Conservation (phyloP, 2,888 invertebrate genomes). For the Leistus spinibarbis region DNA sequence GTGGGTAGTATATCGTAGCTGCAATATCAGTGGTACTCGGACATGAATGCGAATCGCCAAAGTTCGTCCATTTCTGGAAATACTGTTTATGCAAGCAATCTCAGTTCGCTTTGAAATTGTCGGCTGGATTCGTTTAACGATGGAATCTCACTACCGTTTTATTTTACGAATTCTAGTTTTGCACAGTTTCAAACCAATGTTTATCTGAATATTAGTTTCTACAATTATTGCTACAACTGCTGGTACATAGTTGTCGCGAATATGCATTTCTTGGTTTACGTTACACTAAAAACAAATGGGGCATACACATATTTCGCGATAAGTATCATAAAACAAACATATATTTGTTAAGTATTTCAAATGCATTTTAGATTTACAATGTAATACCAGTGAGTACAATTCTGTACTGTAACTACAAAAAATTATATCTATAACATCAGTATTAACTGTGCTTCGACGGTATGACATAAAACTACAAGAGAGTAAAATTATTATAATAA, state of each 20-base stretch:
- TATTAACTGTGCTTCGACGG: no score
- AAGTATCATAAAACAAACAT: not conserved
- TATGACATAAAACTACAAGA: no score
- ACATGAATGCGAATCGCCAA: constrained; percentile 20
- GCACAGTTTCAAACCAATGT: not conserved
- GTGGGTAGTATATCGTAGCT: not conserved
- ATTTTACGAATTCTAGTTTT: not conserved
- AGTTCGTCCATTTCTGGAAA: constrained; percentile 18
- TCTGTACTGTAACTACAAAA: no score
- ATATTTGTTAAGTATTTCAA: no score
- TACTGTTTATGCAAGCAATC: not conserved
- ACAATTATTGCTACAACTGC: not conserved
- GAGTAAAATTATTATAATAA: no score
- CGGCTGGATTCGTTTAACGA: not conserved
- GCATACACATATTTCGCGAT: not conserved
- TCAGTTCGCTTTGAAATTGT: not conserved
- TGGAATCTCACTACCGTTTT: not conserved
- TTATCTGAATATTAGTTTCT: not conserved
- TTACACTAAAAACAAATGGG: not conserved
- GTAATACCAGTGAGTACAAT: no score
- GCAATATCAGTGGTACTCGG: not conserved
- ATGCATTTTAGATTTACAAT: no score
- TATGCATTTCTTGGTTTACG: not conserved
- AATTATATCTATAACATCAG: no score
- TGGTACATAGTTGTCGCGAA: not conserved